These are phyloP conservation scores for Microplitis manilae DNA, from an alignment of 2,888 invertebrate genomes.

Conservation along the genomic window DNA sequence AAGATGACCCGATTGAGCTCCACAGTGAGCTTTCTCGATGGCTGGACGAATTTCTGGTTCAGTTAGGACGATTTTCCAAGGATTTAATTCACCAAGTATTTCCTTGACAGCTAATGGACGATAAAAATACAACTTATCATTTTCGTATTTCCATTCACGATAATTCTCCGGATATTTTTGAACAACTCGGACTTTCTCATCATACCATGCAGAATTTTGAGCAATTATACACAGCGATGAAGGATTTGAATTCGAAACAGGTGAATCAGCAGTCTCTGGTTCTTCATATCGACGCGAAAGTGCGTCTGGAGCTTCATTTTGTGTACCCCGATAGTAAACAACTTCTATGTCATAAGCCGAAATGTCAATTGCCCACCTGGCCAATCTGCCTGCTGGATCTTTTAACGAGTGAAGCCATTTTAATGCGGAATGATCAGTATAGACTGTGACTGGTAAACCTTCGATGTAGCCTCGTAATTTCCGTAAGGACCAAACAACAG, in stretches of 20 bases:
- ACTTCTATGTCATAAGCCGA: not conserved
- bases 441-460: slow-evolving; percentile 44
- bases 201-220: slow-evolving; percentile 25
- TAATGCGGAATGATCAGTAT: slow-evolving; percentile 49
- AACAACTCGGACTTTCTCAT: slow-evolving; percentile 34
- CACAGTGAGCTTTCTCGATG: not conserved
- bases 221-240: too few relatives aligned
- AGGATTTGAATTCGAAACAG: not conserved
- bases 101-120: not conserved
- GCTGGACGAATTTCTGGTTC: not conserved
- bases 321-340: not conserved
- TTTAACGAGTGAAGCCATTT: slow-evolving; percentile 38
- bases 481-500: slow-evolving; percentile 42
- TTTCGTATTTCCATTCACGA: slow-evolving; percentile 28
- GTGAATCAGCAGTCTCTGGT: not conserved
- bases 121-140: not conserved
- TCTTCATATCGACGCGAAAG: slow-evolving; percentile 10
- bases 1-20: slow-evolving; percentile 12
- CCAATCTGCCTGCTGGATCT: slow-evolving; percentile 25
- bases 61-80: slow-evolving; percentile 10
- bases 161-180: slow-evolving; percentile 6
- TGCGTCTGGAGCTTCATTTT: slow-evolving; percentile 18
- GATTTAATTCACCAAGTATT: not conserved
- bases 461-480: slow-evolving; percentile 43
- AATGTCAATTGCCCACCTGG: slow-evolving; percentile 17